Percentiles rank a stretch among this genome's conserved stretches.
Conservation (phyloP, 2,888 invertebrate genomes). For the Cerastis rubricosa region DNA sequence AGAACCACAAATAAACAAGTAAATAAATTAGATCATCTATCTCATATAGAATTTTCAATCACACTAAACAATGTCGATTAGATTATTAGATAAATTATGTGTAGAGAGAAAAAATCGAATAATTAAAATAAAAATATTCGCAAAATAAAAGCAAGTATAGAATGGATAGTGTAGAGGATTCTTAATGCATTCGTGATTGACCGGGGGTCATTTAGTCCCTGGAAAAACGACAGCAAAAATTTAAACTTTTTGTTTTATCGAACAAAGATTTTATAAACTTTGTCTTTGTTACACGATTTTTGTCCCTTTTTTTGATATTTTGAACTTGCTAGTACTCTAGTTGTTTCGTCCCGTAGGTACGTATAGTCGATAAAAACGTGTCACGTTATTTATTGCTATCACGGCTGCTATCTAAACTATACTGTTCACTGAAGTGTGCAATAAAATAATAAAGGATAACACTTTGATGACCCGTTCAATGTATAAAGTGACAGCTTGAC, state of each 20-base stretch:
- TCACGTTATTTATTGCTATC: conserved; percentile 37
- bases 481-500: conserved; percentile 12
- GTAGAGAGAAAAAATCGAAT: too few species aligned
- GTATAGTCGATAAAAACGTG: conserved; percentile 27
- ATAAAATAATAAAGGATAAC: conserved; percentile 46
- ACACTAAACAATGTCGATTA: too few species aligned
- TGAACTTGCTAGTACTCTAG: neutral
- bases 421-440: conserved; percentile 48
- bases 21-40: too few species aligned
- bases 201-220: neutral
- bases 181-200: neutral
- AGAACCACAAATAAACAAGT: too few species aligned
- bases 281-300: neutral
- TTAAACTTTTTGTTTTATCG: neutral
- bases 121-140: too few species aligned
- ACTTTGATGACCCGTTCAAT: conserved; percentile 20
- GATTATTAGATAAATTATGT: too few species aligned
- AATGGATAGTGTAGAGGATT: neutral
- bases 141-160: too few species aligned
- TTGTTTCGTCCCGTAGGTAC: neutral
- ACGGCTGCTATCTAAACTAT: conserved; percentile 36
- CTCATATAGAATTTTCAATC: too few species aligned
- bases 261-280: conserved; percentile 1
- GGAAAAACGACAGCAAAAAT: too few species aligned
- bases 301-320: neutral